These are phyloP conservation scores for Pachliopta kotzebuea DNA, from an alignment of 2,888 invertebrate genomes.

Conservation along the genomic window DNA sequence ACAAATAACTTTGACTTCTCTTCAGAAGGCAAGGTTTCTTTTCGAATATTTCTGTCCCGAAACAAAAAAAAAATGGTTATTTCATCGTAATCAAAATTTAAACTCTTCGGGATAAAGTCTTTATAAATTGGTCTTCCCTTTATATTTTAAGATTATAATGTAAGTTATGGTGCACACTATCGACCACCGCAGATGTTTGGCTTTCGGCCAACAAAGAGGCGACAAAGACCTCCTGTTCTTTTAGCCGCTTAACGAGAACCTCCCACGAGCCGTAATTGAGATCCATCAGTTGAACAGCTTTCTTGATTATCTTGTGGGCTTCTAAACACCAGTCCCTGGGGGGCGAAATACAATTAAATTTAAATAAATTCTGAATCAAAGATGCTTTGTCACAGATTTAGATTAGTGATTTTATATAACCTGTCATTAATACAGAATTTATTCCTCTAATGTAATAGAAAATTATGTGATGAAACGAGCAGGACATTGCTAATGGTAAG, in stretches of 20 bases:
- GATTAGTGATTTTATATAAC: no score
- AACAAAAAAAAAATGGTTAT: no score
- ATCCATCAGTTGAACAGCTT: constrained; percentile 72
- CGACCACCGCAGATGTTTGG: constrained; percentile 42
- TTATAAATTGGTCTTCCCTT: not conserved
- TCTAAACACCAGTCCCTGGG: constrained; percentile 72
- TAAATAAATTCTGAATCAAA: not conserved
- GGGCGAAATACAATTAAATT: not conserved
- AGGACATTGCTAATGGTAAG: no score
- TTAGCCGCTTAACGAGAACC: constrained; percentile 59
- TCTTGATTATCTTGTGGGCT: constrained; percentile 69
- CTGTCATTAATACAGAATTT: no score
- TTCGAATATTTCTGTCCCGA: no score
- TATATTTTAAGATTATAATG: constrained; percentile 65
- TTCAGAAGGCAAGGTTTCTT: no score
- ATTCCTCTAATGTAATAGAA: no score
- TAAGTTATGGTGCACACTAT: constrained; percentile 54
- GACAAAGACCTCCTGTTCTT: constrained; percentile 59
- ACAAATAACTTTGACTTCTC: no score
- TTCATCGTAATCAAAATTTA: not conserved
- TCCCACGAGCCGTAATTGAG: constrained; percentile 79
- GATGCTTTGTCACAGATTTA: not conserved
- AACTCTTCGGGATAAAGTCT: not conserved
- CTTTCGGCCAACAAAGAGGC: constrained; percentile 54
- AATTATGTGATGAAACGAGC: no score